Percentiles rank a stretch among this genome's conserved stretches.
Evolutionary conservation across 2,113 vertebrate genomes (phyloP).

Genomic region (Hydropotes inermis): DNA sequence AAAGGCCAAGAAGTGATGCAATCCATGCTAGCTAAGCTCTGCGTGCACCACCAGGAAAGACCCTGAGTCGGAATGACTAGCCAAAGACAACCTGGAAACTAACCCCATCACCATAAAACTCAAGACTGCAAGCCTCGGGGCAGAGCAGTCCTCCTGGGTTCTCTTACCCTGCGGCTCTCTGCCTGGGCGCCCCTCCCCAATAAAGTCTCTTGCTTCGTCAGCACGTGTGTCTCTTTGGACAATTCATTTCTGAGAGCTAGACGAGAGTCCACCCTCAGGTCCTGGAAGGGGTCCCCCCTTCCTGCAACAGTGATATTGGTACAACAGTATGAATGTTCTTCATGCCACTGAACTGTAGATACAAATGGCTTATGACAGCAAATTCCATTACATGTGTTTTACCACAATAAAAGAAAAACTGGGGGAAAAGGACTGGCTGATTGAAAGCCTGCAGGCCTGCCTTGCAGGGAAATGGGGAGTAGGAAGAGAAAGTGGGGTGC

Average conservation of each 20-base stretch:
- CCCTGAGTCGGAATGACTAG: background rate
- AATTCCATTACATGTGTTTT: background rate
- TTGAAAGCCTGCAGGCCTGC: background rate
- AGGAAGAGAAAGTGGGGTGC: background rate
- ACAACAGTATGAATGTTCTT: background rate
- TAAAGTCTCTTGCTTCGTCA: background rate
- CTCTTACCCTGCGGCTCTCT: background rate
- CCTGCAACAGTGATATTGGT: background rate
- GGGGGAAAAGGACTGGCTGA: background rate
- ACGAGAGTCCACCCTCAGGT: background rate
- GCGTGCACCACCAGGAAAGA: background rate
- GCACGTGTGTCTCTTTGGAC: accelerated
- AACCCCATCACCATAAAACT: background rate
- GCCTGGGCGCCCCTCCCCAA: background rate
- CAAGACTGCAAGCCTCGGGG: accelerated
- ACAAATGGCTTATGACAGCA: background rate
- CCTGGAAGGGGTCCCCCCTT: background rate
- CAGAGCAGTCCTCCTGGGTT: background rate
- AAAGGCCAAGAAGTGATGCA: background rate
- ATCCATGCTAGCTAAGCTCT: background rate
- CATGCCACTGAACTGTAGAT: background rate
- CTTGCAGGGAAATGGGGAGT: too few relatives aligned
- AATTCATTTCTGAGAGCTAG: background rate
- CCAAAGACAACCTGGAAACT: background rate
- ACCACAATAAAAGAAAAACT: background rate